Evolutionary conservation across 2,888 invertebrate genomes (phyloP).

Genomic region (Nemotelus nigrinus): DNA sequence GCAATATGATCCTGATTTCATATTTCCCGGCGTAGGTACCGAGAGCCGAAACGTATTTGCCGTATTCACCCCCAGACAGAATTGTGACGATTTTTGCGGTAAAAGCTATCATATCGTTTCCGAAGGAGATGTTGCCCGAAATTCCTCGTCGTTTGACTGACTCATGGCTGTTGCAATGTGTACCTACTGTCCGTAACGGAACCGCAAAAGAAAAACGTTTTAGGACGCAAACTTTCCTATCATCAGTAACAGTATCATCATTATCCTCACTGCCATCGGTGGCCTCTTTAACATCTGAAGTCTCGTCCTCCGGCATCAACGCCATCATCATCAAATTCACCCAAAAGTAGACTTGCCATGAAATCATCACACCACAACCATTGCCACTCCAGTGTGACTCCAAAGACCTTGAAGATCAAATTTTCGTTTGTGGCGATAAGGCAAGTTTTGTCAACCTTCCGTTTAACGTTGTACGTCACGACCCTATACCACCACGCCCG

Average conservation of each 20-base stretch:
- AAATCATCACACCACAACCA: slow-evolving; percentile 30
- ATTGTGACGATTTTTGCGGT: slow-evolving; percentile 48
- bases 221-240: not conserved
- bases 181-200: slow-evolving; percentile 1
- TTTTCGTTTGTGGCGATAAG: slow-evolving; percentile 51
- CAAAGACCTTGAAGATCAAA: slow-evolving; percentile 47
- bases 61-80: slow-evolving; percentile 9
- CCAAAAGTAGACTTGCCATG: slow-evolving; percentile 18
- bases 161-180: not conserved
- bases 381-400: not conserved
- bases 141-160: slow-evolving; percentile 17
- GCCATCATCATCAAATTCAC: slow-evolving; percentile 38
- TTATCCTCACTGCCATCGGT: slow-evolving; percentile 18
- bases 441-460: slow-evolving; percentile 51
- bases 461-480: not conserved
- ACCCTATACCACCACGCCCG: not conserved
- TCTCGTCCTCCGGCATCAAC: not conserved
- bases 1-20: slow-evolving; percentile 27
- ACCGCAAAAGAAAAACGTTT: not conserved
- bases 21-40: not conserved
- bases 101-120: slow-evolving; percentile 41
- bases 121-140: slow-evolving; percentile 14
- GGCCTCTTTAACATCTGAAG: not conserved
- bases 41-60: not conserved
- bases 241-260: slow-evolving; percentile 11